phyloP scores from a whole-genome alignment of 1,140 invertebrate genomes.

The Drosophila kurseongensis region DNA sequence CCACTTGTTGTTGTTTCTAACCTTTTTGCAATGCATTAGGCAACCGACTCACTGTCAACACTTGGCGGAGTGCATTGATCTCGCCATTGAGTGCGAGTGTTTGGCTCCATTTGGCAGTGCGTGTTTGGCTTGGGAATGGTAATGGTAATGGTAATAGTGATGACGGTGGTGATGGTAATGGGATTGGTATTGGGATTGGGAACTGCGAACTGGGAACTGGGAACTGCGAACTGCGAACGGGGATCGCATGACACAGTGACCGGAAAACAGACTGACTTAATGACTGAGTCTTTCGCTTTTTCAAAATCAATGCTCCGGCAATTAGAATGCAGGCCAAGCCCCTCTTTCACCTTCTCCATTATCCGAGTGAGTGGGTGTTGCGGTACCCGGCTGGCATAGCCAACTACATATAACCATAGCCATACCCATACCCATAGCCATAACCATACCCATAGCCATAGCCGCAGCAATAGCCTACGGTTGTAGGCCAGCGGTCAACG shows the following conservation, averaged over 20 bases:
- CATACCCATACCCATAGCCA: conserved; percentile 28
- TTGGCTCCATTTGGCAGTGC: conserved; percentile 24
- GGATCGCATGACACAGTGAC: conserved; percentile 77
- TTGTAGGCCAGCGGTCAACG: conserved; percentile 74
- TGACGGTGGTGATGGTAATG: not conserved
- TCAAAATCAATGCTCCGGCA: conserved; percentile 57
- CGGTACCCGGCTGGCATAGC: conserved; percentile 2
- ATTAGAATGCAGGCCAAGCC: conserved; percentile 25
- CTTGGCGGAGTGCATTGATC: conserved; percentile 71
- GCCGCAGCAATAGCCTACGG: conserved; percentile 58
- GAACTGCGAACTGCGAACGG: conserved; percentile 2
- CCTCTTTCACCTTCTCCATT: conserved; percentile 12
- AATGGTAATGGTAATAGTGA: not conserved
- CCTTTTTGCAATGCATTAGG: conserved; percentile 80
- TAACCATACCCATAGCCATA: not conserved
- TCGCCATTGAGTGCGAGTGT: conserved; percentile 55
- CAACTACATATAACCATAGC: not conserved
- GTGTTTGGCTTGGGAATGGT: conserved; percentile 5
- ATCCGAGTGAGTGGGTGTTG: not conserved
- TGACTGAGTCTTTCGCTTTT: conserved; percentile 68
- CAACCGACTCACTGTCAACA: conserved; percentile 74
- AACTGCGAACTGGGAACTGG: not conserved
- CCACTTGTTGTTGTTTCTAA: conserved; percentile 75
- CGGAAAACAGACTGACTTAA: conserved; percentile 77
- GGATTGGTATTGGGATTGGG: not conserved